A percentile compares a stretch with the other conserved stretches of the same genome.
These are phyloP conservation scores for Clusia tigrina DNA, from an alignment of 2,888 invertebrate genomes.

Conservation along the genomic window DNA sequence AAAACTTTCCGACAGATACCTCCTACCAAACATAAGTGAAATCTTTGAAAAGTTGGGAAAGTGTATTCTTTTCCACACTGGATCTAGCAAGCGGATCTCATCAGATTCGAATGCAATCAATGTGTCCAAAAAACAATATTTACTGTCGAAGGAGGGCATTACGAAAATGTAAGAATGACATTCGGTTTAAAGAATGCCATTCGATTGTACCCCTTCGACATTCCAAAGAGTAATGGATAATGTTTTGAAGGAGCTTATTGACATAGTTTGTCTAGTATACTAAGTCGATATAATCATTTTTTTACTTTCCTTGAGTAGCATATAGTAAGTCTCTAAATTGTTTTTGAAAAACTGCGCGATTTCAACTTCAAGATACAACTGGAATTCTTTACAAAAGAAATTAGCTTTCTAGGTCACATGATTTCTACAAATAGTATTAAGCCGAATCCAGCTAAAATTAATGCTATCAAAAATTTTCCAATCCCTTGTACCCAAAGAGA, in stretches of 20 bases:
- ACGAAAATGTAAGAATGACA: too few relatives aligned
- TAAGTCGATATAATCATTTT: not conserved
- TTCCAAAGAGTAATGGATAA: too few relatives aligned
- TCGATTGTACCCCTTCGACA: too few relatives aligned
- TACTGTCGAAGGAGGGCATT: too few relatives aligned
- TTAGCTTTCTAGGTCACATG: not conserved
- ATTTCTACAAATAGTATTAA: not conserved
- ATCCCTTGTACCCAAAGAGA: not conserved
- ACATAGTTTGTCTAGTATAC: not conserved
- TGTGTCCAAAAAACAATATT: too few relatives aligned
- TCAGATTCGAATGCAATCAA: too few relatives aligned
- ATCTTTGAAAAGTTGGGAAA: too few relatives aligned
- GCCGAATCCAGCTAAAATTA: not conserved
- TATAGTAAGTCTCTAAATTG: not conserved
- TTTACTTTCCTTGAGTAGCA: not conserved
- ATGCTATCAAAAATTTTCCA: not conserved
- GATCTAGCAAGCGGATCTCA: too few relatives aligned
- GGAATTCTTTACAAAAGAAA: not conserved
- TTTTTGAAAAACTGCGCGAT: not conserved
- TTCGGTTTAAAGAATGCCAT: too few relatives aligned
- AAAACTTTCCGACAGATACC: too few relatives aligned
- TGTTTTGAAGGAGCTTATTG: not conserved
- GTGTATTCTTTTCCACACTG: too few relatives aligned
- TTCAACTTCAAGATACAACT: not conserved
- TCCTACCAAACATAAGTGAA: too few relatives aligned